Evolutionary conservation across 2,113 vertebrate species (phyloP), one percentile per base, ranked within the genome.

Genomic region (Pseudopipra pipra): DNA sequence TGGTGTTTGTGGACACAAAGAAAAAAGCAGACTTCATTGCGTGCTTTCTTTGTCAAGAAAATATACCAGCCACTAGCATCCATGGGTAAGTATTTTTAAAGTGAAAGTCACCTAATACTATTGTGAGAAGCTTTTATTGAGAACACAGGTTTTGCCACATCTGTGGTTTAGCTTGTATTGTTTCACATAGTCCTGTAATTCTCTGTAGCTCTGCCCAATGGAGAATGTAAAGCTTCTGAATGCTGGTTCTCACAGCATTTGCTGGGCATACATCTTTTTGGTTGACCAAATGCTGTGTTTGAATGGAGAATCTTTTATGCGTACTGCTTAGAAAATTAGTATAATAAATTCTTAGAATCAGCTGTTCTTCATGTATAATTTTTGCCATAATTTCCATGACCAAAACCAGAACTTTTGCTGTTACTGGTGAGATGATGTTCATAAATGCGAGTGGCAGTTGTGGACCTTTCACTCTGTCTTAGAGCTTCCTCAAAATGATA

Each of bases 1-100:
- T 99, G 98, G 99, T 99, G 25, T 99, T 99, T 85, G 99, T 99
- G 30, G 98, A 98, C 94, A 99, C 98, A 47, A 99, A 99, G 97
- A 98, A 98, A 86, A 98, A 98, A 85, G 99, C 99, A 9, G 99
- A 99, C 95, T 99, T 99, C 56, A 98, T 99, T 80, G 99, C 99
- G 41, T 96, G 98, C 4, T 98, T 98, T 89, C 97, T 99, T 93
- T 99, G 99, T 97, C 99, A 99, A 95, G 98, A 99, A 97, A 98
- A 99, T 6, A 97, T 99, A 92, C 51, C 98, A 23, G 98, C 99
- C 31, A 99, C 99, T 89, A 99, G 99, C 96, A 99, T 99, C 89
- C 99, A 99, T 21, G 99, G 99, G 99, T 99, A 88, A 43, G 77
- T 85, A 24, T 67, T 73, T 85, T 76, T 30, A 21, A 73, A 71